Evolutionary conservation across 2,113 vertebrate genomes (phyloP).

Genomic region (Callocephalon fimbriatum): DNA sequence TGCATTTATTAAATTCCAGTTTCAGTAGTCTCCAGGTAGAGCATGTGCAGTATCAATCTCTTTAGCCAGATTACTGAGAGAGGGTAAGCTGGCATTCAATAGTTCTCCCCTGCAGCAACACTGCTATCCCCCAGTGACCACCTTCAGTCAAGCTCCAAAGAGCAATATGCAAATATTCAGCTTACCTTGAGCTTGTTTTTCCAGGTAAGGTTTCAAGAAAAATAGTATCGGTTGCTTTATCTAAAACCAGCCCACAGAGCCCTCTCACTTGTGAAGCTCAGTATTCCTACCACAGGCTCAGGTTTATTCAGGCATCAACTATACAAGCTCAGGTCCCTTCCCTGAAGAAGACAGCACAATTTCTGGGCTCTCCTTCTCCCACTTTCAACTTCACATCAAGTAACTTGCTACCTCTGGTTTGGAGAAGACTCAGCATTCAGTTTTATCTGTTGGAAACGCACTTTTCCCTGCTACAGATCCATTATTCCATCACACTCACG

Average conservation of each 20-base stretch:
- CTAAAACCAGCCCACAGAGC: background rate
- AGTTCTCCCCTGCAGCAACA: background rate
- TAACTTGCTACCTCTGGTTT: background rate
- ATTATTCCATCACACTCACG: background rate
- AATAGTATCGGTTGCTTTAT: constrained; percentile 46
- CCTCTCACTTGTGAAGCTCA: background rate
- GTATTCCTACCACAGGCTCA: constrained; percentile 11
- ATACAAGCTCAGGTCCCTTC: background rate
- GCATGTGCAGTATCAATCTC: background rate
- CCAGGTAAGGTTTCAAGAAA: constrained; percentile 67
- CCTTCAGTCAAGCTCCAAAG: background rate
- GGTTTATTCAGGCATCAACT: constrained; percentile 33
- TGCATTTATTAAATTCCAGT: background rate
- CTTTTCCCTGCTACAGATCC: background rate
- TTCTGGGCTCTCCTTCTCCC: background rate
- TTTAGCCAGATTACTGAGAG: background rate
- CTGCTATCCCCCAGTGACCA: background rate
- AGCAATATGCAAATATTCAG: constrained; percentile 26
- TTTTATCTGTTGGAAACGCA: background rate
- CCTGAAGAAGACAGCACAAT: background rate
- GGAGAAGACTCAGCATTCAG: background rate
- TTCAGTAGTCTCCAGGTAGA: background rate
- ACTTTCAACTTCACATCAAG: background rate
- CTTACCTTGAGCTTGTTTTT: constrained; percentile 22
- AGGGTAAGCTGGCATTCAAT: background rate